Percentiles rank a stretch among this genome's conserved stretches.
Conservation (phyloP, 2,113 vertebrate genomes). For the Petromus typicus region DNA sequence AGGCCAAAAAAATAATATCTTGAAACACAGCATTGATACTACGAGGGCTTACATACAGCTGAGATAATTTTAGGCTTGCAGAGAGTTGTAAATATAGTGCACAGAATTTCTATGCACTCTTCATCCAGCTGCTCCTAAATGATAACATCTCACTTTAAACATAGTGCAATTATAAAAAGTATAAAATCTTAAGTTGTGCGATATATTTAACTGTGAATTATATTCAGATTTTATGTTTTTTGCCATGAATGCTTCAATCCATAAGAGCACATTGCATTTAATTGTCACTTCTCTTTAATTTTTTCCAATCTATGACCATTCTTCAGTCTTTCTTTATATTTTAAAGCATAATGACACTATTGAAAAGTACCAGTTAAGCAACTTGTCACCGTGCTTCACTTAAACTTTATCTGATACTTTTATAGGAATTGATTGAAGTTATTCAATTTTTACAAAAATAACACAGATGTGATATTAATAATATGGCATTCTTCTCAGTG, state of each 20-base stretch:
- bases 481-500: not conserved
- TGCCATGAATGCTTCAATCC: not conserved
- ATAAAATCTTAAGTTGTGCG: not conserved
- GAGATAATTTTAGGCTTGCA: not conserved
- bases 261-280: not conserved
- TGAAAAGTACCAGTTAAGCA: not conserved
- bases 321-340: not conserved
- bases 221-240: conserved; percentile 17
- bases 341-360: not conserved
- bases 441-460: not conserved
- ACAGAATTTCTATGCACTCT: not conserved
- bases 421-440: not conserved
- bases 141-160: not conserved
- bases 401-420: not conserved
- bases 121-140: not conserved
- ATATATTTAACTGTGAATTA: not conserved
- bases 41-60: not conserved
- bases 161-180: not conserved
- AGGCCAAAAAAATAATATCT: not conserved
- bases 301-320: not conserved
- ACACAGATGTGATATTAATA: not conserved
- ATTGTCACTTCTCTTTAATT: not conserved
- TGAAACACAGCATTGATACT: not conserved
- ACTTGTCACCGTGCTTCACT: not conserved
- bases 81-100: not conserved